These are phyloP conservation scores for Maniola jurtina DNA, from an alignment of 1,140 invertebrate genomes.

Conservation along the genomic window DNA sequence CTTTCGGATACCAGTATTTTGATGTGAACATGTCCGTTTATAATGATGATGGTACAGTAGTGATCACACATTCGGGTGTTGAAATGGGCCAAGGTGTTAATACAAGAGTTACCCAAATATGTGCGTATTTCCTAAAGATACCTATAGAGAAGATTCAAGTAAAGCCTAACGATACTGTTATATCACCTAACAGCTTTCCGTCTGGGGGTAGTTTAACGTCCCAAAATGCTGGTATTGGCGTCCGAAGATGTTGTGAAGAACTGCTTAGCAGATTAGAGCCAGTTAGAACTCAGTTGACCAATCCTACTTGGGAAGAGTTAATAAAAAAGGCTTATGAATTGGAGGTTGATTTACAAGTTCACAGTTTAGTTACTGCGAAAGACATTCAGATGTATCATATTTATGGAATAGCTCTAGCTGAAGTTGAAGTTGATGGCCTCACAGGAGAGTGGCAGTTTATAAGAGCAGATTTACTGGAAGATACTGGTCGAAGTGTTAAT, in stretches of 20 bases:
- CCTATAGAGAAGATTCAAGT: slow-evolving; percentile 83
- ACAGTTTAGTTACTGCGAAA: slow-evolving; percentile 77
- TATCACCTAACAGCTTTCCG: slow-evolving; percentile 79
- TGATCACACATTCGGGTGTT: slow-evolving; percentile 86
- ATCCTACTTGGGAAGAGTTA: slow-evolving; percentile 82
- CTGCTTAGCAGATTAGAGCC: slow-evolving; percentile 81
- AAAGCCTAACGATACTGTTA: slow-evolving; percentile 82
- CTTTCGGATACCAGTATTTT: slow-evolving; percentile 61
- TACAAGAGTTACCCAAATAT: slow-evolving; percentile 85
- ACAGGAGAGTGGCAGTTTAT: slow-evolving; percentile 85
- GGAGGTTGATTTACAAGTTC: slow-evolving; percentile 81
- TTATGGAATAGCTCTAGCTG: slow-evolving; percentile 80
- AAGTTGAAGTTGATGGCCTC: slow-evolving; percentile 86
- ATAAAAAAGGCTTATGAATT: slow-evolving; percentile 76
- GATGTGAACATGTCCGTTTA: slow-evolving; percentile 84
- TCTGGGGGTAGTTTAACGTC: slow-evolving; percentile 81
- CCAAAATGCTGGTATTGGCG: slow-evolving; percentile 45
- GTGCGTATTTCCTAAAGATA: slow-evolving; percentile 84
- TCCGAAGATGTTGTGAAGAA: slow-evolving; percentile 45
- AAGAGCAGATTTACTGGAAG: slow-evolving; percentile 86
- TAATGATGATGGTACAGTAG: slow-evolving; percentile 86
- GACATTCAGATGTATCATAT: slow-evolving; percentile 79
- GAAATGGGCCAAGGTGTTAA: slow-evolving; percentile 93
- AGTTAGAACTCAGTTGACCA: slow-evolving; percentile 75
- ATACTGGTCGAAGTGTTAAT: slow-evolving; percentile 86